Evolutionary conservation across 1,140 invertebrate genomes (phyloP), one percentile per base, ranked within the genome.

Genomic region (Neodiprion virginianus): DNA sequence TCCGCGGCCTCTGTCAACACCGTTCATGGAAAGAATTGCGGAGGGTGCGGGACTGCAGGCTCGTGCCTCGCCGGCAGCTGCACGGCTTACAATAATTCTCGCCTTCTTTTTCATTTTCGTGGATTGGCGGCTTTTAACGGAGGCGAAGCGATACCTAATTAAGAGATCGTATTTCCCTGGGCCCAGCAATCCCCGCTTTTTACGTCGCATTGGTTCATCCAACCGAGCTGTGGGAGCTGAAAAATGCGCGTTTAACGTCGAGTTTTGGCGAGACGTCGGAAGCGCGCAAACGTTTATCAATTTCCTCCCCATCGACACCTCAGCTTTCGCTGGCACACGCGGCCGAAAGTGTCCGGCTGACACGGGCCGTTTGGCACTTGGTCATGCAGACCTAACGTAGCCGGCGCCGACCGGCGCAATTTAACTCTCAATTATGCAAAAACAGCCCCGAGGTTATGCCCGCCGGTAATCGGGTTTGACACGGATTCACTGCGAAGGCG

Each of bases 391-490:
- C 77, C 76, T 81, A 76, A 82, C 77, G 72, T 72, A 74, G 74
- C 11, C 69, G 74, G 79, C 75, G 81, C 76, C 76, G 47, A 53
- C 72, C 71, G 75, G 75, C 74, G 75, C 70, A 74, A 74, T 79
- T 81, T 81, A 80, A 81, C 80, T 72, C 81, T 79, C 80, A 78
- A 81, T 81, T 81, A 81, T 81, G 80, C 80, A 81, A 81, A 81
- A 81, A 77, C 80, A 77, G 23, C 76, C 75, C 40, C 40, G 21
- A 67, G 7, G 8, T 14, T 61, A 12, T 8, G 0, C 11, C 53
- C 11, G n/a, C 4, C n/a, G 7, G 53, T 8, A 61, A 61, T 61
- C 53, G 11, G n/a, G 11, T 12, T 61, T 61, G 53, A 61, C 53
- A 61, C 53, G 11, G 11, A 61, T 61, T 61, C 53, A 3, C 53